Percentiles rank a stretch among this genome's conserved stretches.
Evolutionary conservation across 2,113 vertebrate genomes (phyloP).

Genomic region (Arizona elegans): DNA sequence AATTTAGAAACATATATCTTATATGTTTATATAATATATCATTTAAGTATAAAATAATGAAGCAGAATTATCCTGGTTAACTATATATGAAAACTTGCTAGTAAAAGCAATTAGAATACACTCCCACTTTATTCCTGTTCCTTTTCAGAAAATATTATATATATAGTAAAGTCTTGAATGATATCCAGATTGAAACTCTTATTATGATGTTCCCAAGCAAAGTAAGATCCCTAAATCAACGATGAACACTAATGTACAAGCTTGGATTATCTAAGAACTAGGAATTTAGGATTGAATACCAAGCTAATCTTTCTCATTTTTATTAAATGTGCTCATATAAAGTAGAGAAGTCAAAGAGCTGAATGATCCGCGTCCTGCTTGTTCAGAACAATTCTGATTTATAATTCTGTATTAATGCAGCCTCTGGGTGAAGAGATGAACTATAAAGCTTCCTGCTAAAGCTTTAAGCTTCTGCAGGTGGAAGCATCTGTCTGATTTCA

Average conservation of each 20-base stretch:
- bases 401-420: not conserved
- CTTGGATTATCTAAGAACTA: not conserved
- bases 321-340: not conserved
- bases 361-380: not conserved
- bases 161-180: not conserved
- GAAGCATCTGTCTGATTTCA: not conserved
- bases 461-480: not conserved
- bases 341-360: not conserved
- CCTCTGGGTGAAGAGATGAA: not conserved
- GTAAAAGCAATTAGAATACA: not conserved
- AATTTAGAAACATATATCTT: not conserved
- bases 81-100: not conserved
- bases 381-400: not conserved
- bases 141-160: not conserved
- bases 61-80: not conserved
- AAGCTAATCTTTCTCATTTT: not conserved
- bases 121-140: not conserved
- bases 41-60: not conserved
- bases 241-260: not conserved
- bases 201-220: not conserved
- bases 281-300: not conserved
- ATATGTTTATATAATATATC: too few species aligned
- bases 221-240: not conserved
- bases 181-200: not conserved
- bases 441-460: not conserved